Evolutionary conservation across 2,113 vertebrate species (phyloP).

Genomic region (Haplotaxodon microlepis): DNA sequence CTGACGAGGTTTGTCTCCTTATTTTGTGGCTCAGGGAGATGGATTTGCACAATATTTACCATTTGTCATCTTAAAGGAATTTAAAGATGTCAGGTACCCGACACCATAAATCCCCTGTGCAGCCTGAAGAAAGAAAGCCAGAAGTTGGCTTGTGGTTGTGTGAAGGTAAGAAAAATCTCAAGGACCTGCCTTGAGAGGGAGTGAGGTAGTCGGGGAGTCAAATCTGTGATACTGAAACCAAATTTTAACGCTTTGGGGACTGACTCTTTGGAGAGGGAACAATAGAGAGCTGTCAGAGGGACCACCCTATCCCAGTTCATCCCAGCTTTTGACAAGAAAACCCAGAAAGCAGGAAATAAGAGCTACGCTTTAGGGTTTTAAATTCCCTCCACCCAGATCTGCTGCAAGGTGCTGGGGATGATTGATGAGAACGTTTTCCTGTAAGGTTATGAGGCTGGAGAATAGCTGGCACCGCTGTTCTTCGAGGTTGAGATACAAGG

Average conservation of each 20-base stretch:
- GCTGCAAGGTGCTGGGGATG: constrained; percentile 34
- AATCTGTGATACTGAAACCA: constrained; percentile 15
- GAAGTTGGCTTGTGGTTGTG: not conserved
- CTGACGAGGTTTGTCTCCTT: not conserved
- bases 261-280: constrained; percentile 14
- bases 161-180: not conserved
- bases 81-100: not conserved
- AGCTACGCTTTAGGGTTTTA: constrained; percentile 27
- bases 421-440: constrained; percentile 57
- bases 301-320: constrained; percentile 45
- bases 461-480: constrained; percentile 1
- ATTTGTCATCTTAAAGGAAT: not conserved
- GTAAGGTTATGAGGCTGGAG: constrained; percentile 12
- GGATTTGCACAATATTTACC: not conserved
- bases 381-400: constrained; percentile 21
- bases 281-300: constrained; percentile 29
- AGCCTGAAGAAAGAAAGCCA: not conserved
- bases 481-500: not conserved
- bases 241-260: not conserved
- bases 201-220: not conserved
- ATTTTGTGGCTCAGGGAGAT: not conserved
- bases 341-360: constrained; percentile 32
- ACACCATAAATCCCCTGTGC: not conserved
- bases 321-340: constrained; percentile 17
- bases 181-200: not conserved